A percentile compares a stretch with the other conserved stretches of the same genome.
Evolutionary conservation across 1,140 invertebrate species (phyloP).

Genomic region (Ruditapes philippinarum): DNA sequence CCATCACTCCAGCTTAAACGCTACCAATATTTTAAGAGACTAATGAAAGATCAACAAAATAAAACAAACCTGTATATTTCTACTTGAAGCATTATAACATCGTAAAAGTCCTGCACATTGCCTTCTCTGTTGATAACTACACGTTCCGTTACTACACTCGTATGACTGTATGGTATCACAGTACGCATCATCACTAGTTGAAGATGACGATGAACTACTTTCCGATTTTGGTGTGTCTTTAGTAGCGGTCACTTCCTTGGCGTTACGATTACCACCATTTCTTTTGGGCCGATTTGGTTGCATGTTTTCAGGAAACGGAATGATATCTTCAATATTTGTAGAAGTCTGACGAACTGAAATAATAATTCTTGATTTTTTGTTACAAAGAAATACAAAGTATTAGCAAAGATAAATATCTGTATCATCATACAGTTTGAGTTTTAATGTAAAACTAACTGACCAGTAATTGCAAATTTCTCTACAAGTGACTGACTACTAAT

Average conservation of each 20-base stretch:
- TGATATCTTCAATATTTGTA: constrained; percentile 80
- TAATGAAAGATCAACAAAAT: too few species aligned
- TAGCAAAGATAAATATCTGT: too few species aligned
- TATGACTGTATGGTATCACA: constrained; percentile 66
- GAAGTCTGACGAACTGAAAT: constrained; percentile 15
- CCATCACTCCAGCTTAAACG: too few species aligned
- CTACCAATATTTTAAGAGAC: too few species aligned
- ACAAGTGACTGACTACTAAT: too few species aligned
- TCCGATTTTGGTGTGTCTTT: background rate
- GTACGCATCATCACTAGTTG: constrained; percentile 34
- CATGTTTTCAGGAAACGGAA: constrained; percentile 75
- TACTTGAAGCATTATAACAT: constrained; percentile 66
- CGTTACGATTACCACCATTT: background rate
- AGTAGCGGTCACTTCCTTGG: background rate
- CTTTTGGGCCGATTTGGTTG: background rate
- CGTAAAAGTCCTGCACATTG: constrained; percentile 75
- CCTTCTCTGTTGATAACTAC: constrained; percentile 74
- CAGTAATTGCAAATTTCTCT: too few species aligned
- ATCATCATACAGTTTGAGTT: too few species aligned
- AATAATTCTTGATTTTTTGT: too few species aligned
- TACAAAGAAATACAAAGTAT: too few species aligned
- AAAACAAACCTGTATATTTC: constrained; percentile 36
- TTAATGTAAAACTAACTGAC: too few species aligned
- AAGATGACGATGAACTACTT: background rate
- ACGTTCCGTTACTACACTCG: constrained; percentile 78